Evolutionary conservation across 2,888 invertebrate species (phyloP).

Genomic region (Cheilosia grossa): DNA sequence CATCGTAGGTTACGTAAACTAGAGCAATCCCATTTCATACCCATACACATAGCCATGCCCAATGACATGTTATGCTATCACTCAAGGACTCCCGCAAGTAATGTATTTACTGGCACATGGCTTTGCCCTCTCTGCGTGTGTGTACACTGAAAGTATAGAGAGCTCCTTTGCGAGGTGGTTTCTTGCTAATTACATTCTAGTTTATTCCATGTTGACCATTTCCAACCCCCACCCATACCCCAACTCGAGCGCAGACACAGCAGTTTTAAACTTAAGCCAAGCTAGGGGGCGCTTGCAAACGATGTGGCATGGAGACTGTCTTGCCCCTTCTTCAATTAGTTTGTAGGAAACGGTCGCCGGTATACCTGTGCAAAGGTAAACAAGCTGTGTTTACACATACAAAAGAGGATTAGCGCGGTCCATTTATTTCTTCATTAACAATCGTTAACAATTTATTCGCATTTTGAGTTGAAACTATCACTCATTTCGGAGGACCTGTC

Average conservation of each 20-base stretch:
- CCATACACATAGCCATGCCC: neutral
- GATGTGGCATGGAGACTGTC: neutral
- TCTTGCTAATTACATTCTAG: conserved; percentile 42
- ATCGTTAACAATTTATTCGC: conserved; percentile 12
- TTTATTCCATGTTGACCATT: conserved; percentile 35
- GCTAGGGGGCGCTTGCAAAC: neutral
- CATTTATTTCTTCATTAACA: conserved; percentile 38
- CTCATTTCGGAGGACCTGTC: conserved; percentile 15
- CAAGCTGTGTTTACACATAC: conserved; percentile 26
- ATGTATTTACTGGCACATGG: conserved; percentile 18
- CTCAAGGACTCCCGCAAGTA: conserved; percentile 18
- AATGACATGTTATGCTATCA: conserved; percentile 3
- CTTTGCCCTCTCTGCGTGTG: neutral
- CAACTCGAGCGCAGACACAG: conserved; percentile 12
- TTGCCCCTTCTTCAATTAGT: conserved; percentile 27
- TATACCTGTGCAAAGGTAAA: neutral
- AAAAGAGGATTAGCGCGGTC: conserved; percentile 2
- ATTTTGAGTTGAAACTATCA: conserved; percentile 19
- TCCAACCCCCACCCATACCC: neutral
- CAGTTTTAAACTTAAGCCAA: conserved; percentile 1
- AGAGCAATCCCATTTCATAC: neutral
- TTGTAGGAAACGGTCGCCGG: conserved; percentile 4
- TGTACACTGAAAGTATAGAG: neutral
- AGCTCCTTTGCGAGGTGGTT: conserved; percentile 6
- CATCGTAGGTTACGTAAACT: no score